Evolutionary conservation across 2,888 invertebrate genomes (phyloP).

Genomic region (Cabera pusaria): DNA sequence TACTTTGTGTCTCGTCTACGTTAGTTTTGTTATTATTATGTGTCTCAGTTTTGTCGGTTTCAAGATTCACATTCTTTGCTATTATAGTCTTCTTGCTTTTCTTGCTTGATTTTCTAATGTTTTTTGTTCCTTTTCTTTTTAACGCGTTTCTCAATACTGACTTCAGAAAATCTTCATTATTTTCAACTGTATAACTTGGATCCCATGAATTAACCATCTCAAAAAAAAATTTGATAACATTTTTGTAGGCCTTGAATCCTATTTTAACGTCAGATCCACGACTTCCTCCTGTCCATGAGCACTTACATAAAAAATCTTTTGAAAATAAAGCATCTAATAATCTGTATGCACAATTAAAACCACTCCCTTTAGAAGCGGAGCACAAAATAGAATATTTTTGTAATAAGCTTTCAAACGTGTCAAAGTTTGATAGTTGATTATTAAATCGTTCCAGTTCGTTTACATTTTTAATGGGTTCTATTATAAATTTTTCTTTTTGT

Average conservation of each 20-base stretch:
- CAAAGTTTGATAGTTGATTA: background rate
- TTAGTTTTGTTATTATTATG: no score
- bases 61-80: no score
- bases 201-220: background rate
- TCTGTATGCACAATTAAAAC: background rate
- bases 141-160: background rate
- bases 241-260: background rate
- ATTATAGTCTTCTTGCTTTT: no score
- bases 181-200: background rate
- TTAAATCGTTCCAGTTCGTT: background rate
- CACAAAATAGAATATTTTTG: background rate
- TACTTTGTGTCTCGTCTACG: no score
- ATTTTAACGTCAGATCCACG: background rate
- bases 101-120: background rate
- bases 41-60: no score
- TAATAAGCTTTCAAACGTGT: background rate
- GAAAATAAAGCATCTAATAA: background rate
- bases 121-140: background rate
- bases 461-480: background rate
- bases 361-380: background rate
- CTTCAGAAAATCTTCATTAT: background rate
- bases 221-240: background rate
- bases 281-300: background rate
- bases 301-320: background rate
- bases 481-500: background rate